These are phyloP conservation scores for Hymenochirus boettgeri DNA, from an alignment of 2,113 vertebrate species.

Conservation along the genomic window DNA sequence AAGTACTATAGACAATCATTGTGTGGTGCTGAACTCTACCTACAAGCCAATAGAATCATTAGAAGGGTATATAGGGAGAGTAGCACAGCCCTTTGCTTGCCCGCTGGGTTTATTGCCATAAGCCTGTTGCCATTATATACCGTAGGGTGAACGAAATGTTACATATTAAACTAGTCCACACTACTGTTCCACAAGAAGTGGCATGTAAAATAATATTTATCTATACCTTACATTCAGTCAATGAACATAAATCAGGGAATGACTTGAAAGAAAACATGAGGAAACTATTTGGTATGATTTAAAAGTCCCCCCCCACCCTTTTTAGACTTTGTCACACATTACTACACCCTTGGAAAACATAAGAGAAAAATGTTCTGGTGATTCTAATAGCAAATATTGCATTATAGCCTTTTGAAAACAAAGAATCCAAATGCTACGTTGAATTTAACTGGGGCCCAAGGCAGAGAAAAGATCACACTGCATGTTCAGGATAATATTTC, in stretches of 20 bases:
- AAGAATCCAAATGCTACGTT: slow-evolving; percentile 32
- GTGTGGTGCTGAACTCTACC: too few relatives aligned
- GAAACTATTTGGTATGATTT: background rate
- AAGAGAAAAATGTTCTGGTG: background rate
- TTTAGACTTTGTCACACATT: background rate
- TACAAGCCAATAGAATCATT: too few relatives aligned
- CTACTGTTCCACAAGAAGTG: background rate
- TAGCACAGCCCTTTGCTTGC: background rate
- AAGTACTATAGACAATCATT: too few relatives aligned
- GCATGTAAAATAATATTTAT: slow-evolving; percentile 7
- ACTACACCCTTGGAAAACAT: background rate
- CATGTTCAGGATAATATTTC: slow-evolving; percentile 27
- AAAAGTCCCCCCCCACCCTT: background rate
- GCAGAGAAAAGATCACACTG: slow-evolving; percentile 11
- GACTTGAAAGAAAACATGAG: background rate
- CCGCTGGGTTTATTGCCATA: background rate
- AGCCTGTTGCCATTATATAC: slow-evolving; percentile 7
- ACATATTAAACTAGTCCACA: background rate
- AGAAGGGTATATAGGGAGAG: too few relatives aligned
- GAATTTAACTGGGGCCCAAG: slow-evolving; percentile 29
- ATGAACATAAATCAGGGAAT: background rate
- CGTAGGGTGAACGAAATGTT: background rate
- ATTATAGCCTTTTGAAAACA: slow-evolving; percentile 5
- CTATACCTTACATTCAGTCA: background rate
- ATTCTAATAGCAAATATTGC: slow-evolving; percentile 5